A percentile compares a stretch with the other conserved stretches of the same genome.
These are phyloP conservation scores for Euproctis similis DNA, from an alignment of 2,888 invertebrate species.

Conservation along the genomic window DNA sequence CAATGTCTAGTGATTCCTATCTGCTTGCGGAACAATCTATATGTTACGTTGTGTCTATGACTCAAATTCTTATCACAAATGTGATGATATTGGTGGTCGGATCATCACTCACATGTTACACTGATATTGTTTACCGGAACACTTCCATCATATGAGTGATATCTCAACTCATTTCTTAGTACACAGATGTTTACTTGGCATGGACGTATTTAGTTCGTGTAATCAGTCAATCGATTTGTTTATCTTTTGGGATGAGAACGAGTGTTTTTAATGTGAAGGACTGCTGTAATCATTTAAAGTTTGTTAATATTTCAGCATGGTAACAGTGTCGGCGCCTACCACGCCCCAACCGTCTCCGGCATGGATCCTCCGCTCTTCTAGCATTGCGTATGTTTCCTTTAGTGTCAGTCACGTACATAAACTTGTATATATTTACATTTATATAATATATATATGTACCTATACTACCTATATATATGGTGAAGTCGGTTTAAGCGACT, in stretches of 20 bases:
- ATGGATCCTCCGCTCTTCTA: conserved; percentile 43
- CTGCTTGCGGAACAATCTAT: too few relatives aligned
- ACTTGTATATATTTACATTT: conserved; percentile 32
- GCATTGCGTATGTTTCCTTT: conserved; percentile 40
- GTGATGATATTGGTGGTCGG: conserved; percentile 15
- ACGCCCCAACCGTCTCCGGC: conserved; percentile 36
- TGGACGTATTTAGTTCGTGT: conserved; percentile 6
- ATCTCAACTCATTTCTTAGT: conserved; percentile 21
- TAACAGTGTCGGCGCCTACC: conserved; percentile 37
- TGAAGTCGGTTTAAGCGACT: too few relatives aligned
- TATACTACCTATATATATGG: too few relatives aligned
- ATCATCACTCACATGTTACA: conserved; percentile 35
- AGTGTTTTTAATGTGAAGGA: conserved; percentile 19
- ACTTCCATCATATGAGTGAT: conserved; percentile 30
- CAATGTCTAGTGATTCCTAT: too few relatives aligned
- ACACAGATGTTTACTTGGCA: conserved; percentile 11
- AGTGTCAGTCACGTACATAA: conserved; percentile 30
- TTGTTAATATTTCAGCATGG: conserved; percentile 45
- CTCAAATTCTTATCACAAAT: conserved; percentile 30
- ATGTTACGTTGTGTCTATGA: too few relatives aligned
- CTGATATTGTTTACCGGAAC: conserved; percentile 27
- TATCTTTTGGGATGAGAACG: conserved; percentile 18
- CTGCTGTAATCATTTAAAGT: conserved; percentile 26
- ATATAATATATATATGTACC: too few relatives aligned
- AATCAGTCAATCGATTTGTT: neutral